A percentile compares a stretch with the other conserved stretches of the same genome.
These are phyloP conservation scores for Brienomyrus brachyistius DNA, from an alignment of 2,113 vertebrate genomes.

Conservation along the genomic window DNA sequence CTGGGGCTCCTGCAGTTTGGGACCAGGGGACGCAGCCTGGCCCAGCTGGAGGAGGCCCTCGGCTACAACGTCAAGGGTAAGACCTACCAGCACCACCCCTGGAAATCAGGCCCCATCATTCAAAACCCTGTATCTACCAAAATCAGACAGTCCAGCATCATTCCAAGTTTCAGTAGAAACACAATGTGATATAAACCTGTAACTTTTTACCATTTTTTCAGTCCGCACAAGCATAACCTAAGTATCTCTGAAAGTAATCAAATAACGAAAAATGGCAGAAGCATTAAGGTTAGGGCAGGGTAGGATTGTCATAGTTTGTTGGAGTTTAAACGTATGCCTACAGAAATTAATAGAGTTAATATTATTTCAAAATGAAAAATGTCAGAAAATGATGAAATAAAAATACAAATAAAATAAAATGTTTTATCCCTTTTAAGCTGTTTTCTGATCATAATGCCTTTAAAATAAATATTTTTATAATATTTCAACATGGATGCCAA, in stretches of 20 bases:
- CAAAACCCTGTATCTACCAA: background rate
- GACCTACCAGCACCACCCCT: background rate
- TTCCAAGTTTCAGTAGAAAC: background rate
- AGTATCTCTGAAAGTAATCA: background rate
- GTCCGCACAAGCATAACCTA: background rate
- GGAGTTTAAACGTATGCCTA: background rate
- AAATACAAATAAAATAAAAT: too few relatives aligned
- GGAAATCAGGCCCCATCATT: background rate
- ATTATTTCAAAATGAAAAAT: background rate
- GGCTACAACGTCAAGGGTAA: conserved; percentile 73
- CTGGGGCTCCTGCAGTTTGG: conserved; percentile 79
- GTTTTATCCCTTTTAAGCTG: too few relatives aligned
- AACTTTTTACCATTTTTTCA: too few relatives aligned
- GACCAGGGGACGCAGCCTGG: conserved; percentile 67
- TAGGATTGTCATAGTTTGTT: background rate
- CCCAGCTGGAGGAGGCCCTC: conserved; percentile 64
- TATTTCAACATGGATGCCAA: too few relatives aligned
- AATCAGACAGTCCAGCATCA: background rate
- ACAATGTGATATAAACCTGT: too few relatives aligned
- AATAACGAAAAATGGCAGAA: background rate
- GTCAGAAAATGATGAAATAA: too few relatives aligned
- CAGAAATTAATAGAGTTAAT: background rate
- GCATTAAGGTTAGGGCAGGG: background rate
- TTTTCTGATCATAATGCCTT: too few relatives aligned
- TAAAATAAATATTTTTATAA: too few relatives aligned